Evolutionary conservation across 2,888 invertebrate genomes (phyloP).

Genomic region (Choreutis nemorana): DNA sequence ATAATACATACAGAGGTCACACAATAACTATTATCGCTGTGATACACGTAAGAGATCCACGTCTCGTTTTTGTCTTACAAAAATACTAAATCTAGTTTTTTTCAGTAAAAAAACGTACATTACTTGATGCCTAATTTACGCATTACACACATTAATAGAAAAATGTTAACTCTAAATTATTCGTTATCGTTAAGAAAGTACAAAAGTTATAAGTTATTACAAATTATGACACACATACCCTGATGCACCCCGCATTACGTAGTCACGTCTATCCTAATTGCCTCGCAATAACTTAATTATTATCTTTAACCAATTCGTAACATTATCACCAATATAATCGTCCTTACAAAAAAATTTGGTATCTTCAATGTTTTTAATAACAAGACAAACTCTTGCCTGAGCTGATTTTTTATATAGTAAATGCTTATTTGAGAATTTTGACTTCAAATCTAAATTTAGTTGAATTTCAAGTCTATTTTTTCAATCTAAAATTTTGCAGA

Average conservation of each 20-base stretch:
- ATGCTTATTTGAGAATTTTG: too few species aligned
- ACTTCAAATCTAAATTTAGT: slow-evolving; percentile 10
- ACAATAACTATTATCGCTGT: slow-evolving; percentile 62
- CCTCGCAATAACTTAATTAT: slow-evolving; percentile 58
- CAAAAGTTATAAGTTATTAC: slow-evolving; percentile 52
- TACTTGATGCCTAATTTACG: slow-evolving; percentile 50
- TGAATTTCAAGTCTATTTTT: too few species aligned
- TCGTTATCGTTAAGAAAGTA: slow-evolving; percentile 57
- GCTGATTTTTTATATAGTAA: too few species aligned
- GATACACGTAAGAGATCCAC: slow-evolving; percentile 57
- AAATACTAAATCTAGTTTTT: slow-evolving; percentile 60
- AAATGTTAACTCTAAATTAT: slow-evolving; percentile 54
- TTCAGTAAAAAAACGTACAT: slow-evolving; percentile 60
- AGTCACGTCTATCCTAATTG: slow-evolving; percentile 47
- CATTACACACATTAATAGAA: slow-evolving; percentile 54
- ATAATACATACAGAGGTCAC: slow-evolving; percentile 31
- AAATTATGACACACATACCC: slow-evolving; percentile 66
- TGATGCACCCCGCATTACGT: slow-evolving; percentile 63
- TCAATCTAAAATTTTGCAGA: too few species aligned
- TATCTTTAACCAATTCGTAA: slow-evolving; percentile 61
- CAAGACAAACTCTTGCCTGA: slow-evolving; percentile 5
- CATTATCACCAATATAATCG: slow-evolving; percentile 40
- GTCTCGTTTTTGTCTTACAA: slow-evolving; percentile 47
- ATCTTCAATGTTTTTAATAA: slow-evolving; percentile 12
- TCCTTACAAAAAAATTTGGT: slow-evolving; percentile 5